Conservation (phyloP, 2,113 vertebrate genomes). For the Heterotilapia buettikoferi region DNA sequence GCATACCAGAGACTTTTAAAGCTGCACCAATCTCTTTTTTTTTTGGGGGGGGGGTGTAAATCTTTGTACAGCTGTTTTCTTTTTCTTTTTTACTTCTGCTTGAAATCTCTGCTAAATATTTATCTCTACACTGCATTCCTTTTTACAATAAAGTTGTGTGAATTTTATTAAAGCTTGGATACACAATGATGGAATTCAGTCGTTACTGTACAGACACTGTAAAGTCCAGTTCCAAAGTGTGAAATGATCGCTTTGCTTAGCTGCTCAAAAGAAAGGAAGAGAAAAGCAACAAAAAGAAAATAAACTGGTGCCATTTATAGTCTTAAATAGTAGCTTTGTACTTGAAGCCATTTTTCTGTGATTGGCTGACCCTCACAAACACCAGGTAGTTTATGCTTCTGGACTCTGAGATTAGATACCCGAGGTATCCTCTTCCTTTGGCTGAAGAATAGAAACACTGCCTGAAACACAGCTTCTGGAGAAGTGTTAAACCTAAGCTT, state of each 20-base stretch:
- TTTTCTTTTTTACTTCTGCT: neutral
- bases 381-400: neutral
- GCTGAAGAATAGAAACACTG: neutral
- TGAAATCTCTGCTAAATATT: neutral
- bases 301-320: neutral
- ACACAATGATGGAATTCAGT: neutral
- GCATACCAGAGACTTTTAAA: neutral
- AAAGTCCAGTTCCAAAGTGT: neutral
- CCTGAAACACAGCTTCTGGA: neutral
- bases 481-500: neutral
- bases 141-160: neutral
- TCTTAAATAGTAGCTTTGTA: neutral
- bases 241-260: neutral
- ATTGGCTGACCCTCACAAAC: neutral
- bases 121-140: neutral
- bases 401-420: neutral
- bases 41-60: accelerated
- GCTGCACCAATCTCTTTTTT: neutral
- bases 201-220: neutral
- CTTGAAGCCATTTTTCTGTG: neutral
- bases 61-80: neutral
- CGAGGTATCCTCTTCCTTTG: neutral
- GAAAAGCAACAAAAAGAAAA: neutral
- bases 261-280: neutral
- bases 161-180: neutral